phyloP scores from a whole-genome alignment of 2,113 vertebrate species.

The Ranitomeya imitator region DNA sequence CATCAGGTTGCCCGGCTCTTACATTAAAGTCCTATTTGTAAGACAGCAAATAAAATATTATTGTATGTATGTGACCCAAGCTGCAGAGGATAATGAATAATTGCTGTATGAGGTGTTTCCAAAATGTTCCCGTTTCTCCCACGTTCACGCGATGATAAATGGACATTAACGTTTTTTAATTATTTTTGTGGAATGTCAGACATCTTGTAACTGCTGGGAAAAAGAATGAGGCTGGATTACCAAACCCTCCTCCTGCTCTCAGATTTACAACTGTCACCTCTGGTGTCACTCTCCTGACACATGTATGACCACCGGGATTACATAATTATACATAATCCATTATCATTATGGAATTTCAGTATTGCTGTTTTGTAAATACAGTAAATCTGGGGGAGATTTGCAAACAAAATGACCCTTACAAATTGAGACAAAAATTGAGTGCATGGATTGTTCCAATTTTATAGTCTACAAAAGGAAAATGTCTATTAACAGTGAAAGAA shows the following conservation, averaged over 20 bases:
- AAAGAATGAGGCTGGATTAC: slow-evolving; percentile 1
- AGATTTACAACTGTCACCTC: neutral
- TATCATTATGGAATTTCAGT: neutral
- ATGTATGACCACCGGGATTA: neutral
- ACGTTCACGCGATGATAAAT: neutral
- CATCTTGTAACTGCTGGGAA: neutral
- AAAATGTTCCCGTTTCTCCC: neutral
- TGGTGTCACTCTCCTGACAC: neutral
- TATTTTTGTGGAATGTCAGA: slow-evolving; percentile 1
- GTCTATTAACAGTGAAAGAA: too few species aligned
- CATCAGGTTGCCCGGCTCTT: neutral
- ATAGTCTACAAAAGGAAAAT: too few species aligned
- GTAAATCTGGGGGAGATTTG: too few species aligned
- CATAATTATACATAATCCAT: neutral
- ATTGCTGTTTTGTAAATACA: neutral
- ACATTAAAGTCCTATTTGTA: neutral
- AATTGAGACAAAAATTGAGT: too few species aligned
- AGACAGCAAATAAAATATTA: neutral
- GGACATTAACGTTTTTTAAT: neutral
- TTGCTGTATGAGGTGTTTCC: neutral
- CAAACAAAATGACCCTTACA: too few species aligned
- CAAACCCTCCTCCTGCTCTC: neutral
- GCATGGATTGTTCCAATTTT: too few species aligned
- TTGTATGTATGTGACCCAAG: neutral
- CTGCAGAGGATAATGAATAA: neutral